A percentile compares a stretch with the other conserved stretches of the same genome.
Conservation (phyloP, 2,113 vertebrate species). For the Austrofundulus limnaeus region DNA sequence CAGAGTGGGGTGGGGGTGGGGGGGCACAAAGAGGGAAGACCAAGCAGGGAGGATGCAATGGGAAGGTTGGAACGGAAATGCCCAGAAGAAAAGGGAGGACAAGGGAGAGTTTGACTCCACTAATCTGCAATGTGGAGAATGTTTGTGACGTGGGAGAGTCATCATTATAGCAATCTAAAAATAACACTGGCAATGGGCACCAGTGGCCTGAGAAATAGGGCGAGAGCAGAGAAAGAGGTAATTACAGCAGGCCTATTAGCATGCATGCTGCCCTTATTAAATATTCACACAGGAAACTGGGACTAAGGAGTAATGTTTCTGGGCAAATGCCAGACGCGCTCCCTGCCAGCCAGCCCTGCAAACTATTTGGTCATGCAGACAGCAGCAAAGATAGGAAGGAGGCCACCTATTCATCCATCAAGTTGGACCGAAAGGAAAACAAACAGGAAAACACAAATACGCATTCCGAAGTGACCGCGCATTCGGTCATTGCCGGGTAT, state of each 20-base stretch:
- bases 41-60: conserved; percentile 18
- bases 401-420: conserved; percentile 21
- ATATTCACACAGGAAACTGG: conserved; percentile 77
- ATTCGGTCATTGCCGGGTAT: background rate
- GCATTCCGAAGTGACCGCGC: conserved; percentile 2
- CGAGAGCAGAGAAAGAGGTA: conserved; percentile 65
- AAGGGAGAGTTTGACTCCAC: conserved; percentile 20
- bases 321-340: conserved; percentile 54
- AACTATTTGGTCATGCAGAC: conserved; percentile 47
- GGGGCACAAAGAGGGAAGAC: conserved; percentile 9
- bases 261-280: conserved; percentile 70
- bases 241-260: conserved; percentile 76
- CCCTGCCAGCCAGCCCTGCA: conserved; percentile 28
- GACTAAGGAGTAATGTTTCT: conserved; percentile 60
- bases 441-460: background rate
- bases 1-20: conserved; percentile 12
- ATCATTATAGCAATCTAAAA: conserved; percentile 79
- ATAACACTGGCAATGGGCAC: conserved; percentile 71
- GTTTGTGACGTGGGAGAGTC: conserved; percentile 62
- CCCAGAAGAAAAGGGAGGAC: background rate
- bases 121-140: conserved; percentile 36
- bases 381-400: conserved; percentile 23
- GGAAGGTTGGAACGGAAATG: conserved; percentile 21
- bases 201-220: conserved; percentile 64
- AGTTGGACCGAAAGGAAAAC: conserved; percentile 4